Base-by-base conservation (phyloP, 2,113 vertebrate genomes). In the Mastomys coucha region DNA sequence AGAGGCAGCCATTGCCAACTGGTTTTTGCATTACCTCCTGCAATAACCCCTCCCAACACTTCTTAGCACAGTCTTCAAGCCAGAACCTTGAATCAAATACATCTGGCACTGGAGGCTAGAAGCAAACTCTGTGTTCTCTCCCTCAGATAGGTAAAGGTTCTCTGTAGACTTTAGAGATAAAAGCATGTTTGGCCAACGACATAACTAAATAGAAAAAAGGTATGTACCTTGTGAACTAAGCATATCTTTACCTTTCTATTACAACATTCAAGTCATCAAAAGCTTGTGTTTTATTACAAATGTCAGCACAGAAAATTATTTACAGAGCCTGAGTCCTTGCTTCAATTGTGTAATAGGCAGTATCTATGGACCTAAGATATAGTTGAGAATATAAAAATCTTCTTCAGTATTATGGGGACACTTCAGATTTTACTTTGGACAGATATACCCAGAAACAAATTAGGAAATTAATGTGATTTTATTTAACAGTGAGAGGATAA, bases 361-460 rank as follows among this genome's bases (percentile, higher is more conserved):
- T 28, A 58, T 77, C 88, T 86, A 93, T 70, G 63, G 72, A 94
- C 84, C 42, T n/a, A 39, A 87, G 67, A 72, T 58, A 76, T 16
- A 91, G 26, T n/a, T 73, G 45, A 88, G 73, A 45, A 72, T 90
- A 88, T 19, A 12, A 88, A 91, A 58, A 39, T 4, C 1, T 89
- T 56, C 88, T 89, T 96, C 45, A 39, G 36, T 80, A 63, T 39
- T 69, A 73, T 60, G 31, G 75, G 75, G 33, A 3, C 73, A 84
- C 2, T 45, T 11, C 24, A 63, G 56, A 4, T 42, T 91, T 80
- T 93, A 20, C 33, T 58, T 22, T 6, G 63, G n/a, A 87, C 73
- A 93, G 20, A 93, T 89, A 72, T 72, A 36, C 24, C 51, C 91
- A 94, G 60, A 91, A 96, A 88, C 4, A 97, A 69, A 95, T 88